Base-by-base conservation (phyloP, 1,140 invertebrate species). In the Achatina immaculata region DNA sequence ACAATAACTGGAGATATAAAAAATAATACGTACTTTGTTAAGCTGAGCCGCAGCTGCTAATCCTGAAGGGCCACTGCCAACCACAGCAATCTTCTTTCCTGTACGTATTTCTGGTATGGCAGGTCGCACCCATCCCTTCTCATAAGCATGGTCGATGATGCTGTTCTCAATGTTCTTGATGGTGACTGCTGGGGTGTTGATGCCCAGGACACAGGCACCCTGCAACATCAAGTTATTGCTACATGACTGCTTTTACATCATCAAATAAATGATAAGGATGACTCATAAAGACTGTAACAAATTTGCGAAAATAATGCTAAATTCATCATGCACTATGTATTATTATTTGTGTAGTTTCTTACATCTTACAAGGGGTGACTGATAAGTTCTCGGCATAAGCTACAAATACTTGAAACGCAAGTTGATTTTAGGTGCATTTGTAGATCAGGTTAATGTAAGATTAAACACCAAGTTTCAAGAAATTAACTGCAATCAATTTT, bases 121-220 rank as follows among this genome's bases (percentile, higher is more conserved):
- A 0, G 98, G 94, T 38, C 94, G 93, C 74, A 99, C 97, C 98
- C 98, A 91, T 6, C 97, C 97, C 91, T 96, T 94, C 85, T 99
- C 96, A 92, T 98, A 99, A 19, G 97, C 98, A 92, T 99, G 94
- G 92, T 99, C 98, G 86, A 99, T 99, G 88, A 99, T 99, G 36
- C 97, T 94, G 91, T 97, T 98, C 92, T 99, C 98, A 85, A 99
- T 99, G 89, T 98, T 98, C 91, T 99, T 99, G 88, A 99, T 99
- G 43, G 98, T 99, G 0, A 99, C 98, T 16, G 98, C 93, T 4
- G 97, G 96, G 86, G 97, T 95, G 66, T 96, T 97, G 87, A 99
- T 99, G 43, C 97, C 98, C 73, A 99, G 90, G 28, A 99, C 98
- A 92, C 98, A 99, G 2, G 98, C 96, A 66, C 97, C 98, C 93